Evolutionary conservation across 2,113 vertebrate genomes (phyloP).

Genomic region (Puntigrus tetrazona): DNA sequence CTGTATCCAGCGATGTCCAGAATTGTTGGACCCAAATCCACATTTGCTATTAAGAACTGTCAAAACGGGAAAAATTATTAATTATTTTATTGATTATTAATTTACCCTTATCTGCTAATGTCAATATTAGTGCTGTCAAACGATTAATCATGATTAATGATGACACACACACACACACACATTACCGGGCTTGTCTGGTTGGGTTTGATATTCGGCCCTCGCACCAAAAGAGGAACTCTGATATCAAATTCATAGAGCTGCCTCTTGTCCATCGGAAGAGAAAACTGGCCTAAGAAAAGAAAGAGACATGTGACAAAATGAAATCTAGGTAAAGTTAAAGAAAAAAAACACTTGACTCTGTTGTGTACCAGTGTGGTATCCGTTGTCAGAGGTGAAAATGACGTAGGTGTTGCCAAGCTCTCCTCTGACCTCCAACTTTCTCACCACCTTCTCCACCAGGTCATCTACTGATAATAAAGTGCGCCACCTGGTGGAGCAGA

Average conservation of each 20-base stretch:
- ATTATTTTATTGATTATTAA: too few species aligned
- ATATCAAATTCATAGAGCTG: conserved; percentile 99
- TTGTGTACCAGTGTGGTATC: conserved; percentile 89
- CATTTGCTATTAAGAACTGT: conserved; percentile 90
- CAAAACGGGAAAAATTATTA: not conserved
- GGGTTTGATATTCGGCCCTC: conserved; percentile 92
- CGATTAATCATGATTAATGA: too few species aligned
- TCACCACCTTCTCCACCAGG: conserved; percentile 90
- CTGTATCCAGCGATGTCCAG: conserved; percentile 90
- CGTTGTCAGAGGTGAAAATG: conserved; percentile 97
- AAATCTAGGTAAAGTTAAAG: conserved; percentile 59
- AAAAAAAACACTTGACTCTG: not conserved
- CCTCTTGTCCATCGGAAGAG: conserved; percentile 93
- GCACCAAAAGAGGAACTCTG: conserved; percentile 91
- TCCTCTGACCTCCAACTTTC: conserved; percentile 80
- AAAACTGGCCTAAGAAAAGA: conserved; percentile 87
- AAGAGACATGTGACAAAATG: not conserved
- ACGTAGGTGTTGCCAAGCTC: conserved; percentile 91
- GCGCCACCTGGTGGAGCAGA: conserved; percentile 81
- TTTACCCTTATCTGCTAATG: too few species aligned
- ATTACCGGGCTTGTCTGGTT: conserved; percentile 76
- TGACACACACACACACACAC: too few species aligned
- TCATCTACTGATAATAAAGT: conserved; percentile 97
- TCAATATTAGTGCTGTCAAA: too few species aligned
- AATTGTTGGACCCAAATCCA: conserved; percentile 95